Base-by-base conservation (phyloP, 1,140 invertebrate genomes). In the Catajapyx aquilonaris region DNA sequence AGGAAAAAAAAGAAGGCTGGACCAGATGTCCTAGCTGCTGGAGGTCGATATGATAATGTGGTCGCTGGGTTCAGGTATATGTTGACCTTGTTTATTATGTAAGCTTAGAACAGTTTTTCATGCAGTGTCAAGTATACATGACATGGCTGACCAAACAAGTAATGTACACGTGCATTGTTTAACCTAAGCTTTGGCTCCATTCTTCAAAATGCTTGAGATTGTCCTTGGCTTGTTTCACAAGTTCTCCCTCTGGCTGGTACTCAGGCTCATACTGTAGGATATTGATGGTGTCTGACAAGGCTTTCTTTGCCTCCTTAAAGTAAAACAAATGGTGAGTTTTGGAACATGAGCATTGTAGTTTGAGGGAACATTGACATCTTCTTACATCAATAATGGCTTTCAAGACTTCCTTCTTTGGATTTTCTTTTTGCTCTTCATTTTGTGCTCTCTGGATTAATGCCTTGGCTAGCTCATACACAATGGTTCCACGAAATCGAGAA, bases 21-120 rank as follows among this genome's bases (percentile, higher is more conserved):
- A 20, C 48, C 62, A 17, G 69, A 75, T 43, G 61, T 76, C 1
- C 59, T 78, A 30, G 72, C 73, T n/a, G 64, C 62, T 16, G 74
- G 73, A 11, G 73, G 73, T 15, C 47, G 65, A 41, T 70, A 67
- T 52, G 65, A 71, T 49, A 48, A 48, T 25, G 44, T 68, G 40
- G 54, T 68, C 20, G 39, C 46, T 19, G 39, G 36, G 18, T 55
- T 57, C 28, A 52, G 52, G 52, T 55, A 31, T 15, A 7, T 5
- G 3, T 13, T 3, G 3, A 17, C 7, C 7, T 3, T 7, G 5
- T 31, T 3, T 7, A 17, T 31, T 31, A 3, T 31, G 5, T 31
- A 13, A 15, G 15, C 7, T 13, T 31, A n/a, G n/a, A n/a, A n/a
- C 30, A 3, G 30, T 15, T 13, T 7, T 31, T n/a, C n/a, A n/a